phyloP scores from a whole-genome alignment of 2,888 invertebrate genomes.

The Agrotis clavis region DNA sequence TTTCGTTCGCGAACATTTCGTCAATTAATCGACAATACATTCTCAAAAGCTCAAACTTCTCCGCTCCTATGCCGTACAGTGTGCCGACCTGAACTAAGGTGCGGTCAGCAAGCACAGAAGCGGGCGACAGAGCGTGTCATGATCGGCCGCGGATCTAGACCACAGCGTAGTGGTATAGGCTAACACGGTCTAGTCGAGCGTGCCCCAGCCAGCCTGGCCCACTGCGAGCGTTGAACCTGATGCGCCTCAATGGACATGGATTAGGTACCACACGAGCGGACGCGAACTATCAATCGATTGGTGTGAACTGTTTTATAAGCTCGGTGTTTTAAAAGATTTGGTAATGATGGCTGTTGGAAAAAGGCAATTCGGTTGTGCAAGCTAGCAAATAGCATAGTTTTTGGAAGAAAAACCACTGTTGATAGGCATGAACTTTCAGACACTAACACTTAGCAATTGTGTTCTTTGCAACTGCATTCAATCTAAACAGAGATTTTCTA shows the following conservation, averaged over 20 bases:
- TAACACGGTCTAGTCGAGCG: constrained; percentile 56
- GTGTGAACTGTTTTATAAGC: constrained; percentile 26
- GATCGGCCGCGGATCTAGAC: constrained; percentile 72
- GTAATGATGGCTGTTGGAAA: neutral
- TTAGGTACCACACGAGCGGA: constrained; percentile 56
- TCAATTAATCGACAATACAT: neutral
- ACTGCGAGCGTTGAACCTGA: constrained; percentile 71
- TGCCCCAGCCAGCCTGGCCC: constrained; percentile 56
- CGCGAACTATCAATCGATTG: constrained; percentile 40
- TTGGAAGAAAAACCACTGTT: neutral
- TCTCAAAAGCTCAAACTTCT: neutral
- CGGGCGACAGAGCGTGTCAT: constrained; percentile 82
- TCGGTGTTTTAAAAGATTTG: neutral
- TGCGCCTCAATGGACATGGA: constrained; percentile 62
- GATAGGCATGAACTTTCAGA: neutral
- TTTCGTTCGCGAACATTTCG: neutral
- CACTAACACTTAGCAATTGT: too few species aligned
- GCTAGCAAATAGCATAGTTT: neutral
- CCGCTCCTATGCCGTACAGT: constrained; percentile 30
- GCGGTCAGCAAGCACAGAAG: constrained; percentile 68
- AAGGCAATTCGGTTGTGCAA: neutral
- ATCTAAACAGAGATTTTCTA: neutral
- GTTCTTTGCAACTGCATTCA: neutral
- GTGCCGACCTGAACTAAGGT: constrained; percentile 44
- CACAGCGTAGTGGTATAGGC: constrained; percentile 65